Evolutionary conservation across 2,113 vertebrate species (phyloP), one percentile per base, ranked within the genome.

Genomic region (Pedetes capensis): DNA sequence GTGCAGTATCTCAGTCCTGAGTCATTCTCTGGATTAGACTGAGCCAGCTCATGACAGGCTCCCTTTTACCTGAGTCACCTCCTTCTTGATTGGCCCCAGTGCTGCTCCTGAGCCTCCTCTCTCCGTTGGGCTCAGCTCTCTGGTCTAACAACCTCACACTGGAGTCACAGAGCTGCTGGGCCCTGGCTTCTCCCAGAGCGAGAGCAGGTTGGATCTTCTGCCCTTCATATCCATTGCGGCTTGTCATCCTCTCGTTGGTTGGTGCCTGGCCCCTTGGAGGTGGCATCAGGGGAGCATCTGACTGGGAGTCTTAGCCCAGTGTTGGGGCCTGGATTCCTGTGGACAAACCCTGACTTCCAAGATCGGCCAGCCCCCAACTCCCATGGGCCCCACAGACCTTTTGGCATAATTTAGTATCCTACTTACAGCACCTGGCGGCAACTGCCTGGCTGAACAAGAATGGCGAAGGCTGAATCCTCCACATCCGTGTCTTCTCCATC

Each of bases 301-400:
- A 11, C 47, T 47, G 25, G 53, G 29, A 61, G 44, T 86, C n/a
- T 53, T 44, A 61, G 72, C 61, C n/a, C 9, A 9, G 20, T 39
- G 4, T 22, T 66, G 34, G 57, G 53, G 22, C 8, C 34, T 74
- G 9, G 23, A 47, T 51, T 82, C 55, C 68, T 51, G 14, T 71
- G 34, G 64, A 55, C 49, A 89, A 89, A 55, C 34, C 29, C 44
- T 81, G 68, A 66, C 53, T 95, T 95, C 57, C 14, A 78, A 94
- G 69, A 96, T 87, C 25, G 32, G 3, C 55, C 57, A 79, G 20
- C 25, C 42, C 59, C 57, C 11, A 29, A 5, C 84, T 79, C 63
- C 80, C 68, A 39, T 1, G 25, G 71, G 53, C 20, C 11, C 91
- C 42, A 12, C 39, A 92, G 64, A 89, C 72, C 51, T 92, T 85